Conservation (phyloP, 2,888 invertebrate species). For the Isotomurus palustris region DNA sequence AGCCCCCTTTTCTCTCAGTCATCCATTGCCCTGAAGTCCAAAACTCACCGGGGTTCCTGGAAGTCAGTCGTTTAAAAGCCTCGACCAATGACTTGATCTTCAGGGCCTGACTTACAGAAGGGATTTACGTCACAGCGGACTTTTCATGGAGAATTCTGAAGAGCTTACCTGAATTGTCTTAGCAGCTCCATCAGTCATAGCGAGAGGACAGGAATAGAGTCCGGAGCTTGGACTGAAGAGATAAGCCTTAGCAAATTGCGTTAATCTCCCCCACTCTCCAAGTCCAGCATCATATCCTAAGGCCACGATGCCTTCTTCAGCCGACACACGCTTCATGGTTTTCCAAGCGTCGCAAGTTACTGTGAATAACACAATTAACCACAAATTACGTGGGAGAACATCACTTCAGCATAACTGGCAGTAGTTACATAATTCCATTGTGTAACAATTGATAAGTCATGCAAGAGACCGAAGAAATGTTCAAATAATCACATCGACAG, state of each 20-base stretch:
- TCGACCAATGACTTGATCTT: constrained; percentile 35
- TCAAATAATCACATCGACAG: no score
- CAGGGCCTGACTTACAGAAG: constrained; percentile 28
- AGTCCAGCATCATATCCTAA: constrained; percentile 53
- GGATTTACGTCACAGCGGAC: not conserved
- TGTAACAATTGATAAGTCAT: no score
- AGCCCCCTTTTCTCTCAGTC: constrained; percentile 58
- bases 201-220: constrained; percentile 56
- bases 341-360: constrained; percentile 56
- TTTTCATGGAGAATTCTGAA: constrained; percentile 1
- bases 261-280: constrained; percentile 50
- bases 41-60: constrained; percentile 52
- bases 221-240: constrained; percentile 55
- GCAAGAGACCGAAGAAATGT: no score
- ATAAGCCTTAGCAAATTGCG: constrained; percentile 55
- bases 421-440: no score
- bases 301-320: constrained; percentile 56
- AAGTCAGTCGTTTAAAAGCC: constrained; percentile 49
- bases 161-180: constrained; percentile 54
- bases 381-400: not conserved
- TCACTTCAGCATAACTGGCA: no score
- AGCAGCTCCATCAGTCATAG: constrained; percentile 60
- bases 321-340: constrained; percentile 53
- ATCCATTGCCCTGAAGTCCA: constrained; percentile 62
- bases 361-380: constrained; percentile 14